Evolutionary conservation across 2,113 vertebrate species (phyloP).

Genomic region (Garra rufa): DNA sequence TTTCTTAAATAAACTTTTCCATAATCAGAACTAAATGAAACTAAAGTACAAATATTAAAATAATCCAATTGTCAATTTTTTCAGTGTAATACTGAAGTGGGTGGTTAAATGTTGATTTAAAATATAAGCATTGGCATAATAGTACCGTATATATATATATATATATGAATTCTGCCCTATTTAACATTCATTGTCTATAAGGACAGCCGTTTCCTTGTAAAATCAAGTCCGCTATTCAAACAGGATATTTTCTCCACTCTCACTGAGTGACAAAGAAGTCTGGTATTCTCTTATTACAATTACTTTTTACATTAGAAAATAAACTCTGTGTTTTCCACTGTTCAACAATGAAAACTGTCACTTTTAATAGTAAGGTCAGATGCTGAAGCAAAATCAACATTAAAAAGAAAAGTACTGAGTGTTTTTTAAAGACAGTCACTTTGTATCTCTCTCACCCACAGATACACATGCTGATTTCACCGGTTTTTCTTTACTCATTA

Average conservation of each 20-base stretch:
- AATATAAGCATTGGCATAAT: not conserved
- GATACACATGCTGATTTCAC: not conserved
- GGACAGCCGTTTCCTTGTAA: not conserved
- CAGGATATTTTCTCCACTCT: not conserved
- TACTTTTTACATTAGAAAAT: not conserved
- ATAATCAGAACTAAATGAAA: not conserved
- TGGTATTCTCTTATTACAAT: not conserved
- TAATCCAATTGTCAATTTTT: not conserved
- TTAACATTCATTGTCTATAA: not conserved
- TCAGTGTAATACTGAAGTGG: not conserved
- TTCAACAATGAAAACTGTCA: not conserved
- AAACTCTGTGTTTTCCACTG: not conserved
- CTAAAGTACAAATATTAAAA: not conserved
- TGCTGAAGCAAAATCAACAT: not conserved
- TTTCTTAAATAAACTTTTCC: not conserved
- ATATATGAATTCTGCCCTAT: too few relatives aligned
- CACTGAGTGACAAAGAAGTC: not conserved
- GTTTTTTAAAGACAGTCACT: conserved; percentile 1
- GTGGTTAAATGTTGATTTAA: not conserved
- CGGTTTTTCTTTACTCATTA: conserved; percentile 45
- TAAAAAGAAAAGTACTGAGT: not conserved
- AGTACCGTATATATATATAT: too few relatives aligned
- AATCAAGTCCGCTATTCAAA: not conserved
- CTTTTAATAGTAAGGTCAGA: not conserved
- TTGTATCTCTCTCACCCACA: conserved; percentile 31